Evolutionary conservation across 2,888 invertebrate species (phyloP), one percentile per base, ranked within the genome.

Genomic region (Andrena marginata): DNA sequence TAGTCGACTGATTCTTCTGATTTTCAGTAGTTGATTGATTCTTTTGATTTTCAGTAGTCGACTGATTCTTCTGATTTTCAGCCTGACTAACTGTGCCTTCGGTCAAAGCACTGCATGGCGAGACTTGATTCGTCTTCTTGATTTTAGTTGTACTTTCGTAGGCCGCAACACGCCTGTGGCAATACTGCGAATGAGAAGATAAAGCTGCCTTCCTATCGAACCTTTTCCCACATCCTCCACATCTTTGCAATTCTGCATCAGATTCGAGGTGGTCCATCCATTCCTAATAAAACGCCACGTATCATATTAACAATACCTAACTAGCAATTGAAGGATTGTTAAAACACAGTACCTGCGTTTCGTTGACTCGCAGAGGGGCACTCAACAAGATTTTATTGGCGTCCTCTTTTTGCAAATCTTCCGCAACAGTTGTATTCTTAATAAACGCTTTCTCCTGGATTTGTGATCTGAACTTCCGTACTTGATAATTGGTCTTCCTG

Each of bases 171-270:
- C 85, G 77, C 2, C 56, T 77, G 20, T 87, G 95, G 92, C 97
- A 97, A 74, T 96, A 96, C 91, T 96, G 95, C 54, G 96, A 95
- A 94, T 97, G 97, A 26, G 97, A 96, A 6, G 96, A 95, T 3
- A 97, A 94, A 2, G 97, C 97, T 13, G 97, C 97, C 85, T 96
- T 96, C 0, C 97, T 95, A 91, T 97, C 97, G 91, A 97, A 97
- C 77, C 95, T 95, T 86, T 96, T 96, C 0, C 96, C 96, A 92
- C 97, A 97, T n/a, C 96, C 96, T 26, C 96, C 96, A 91, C 96
- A 96, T 92, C 95, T 96, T 91, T 87, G 96, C 94, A 96, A 91
- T 85, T 95, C 96, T 13, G 95, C 94, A 88, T 96, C 96, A 8
- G 95, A 94, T 90, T 97, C 96, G 88, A 96, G 94, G 92, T 96